Evolutionary conservation across 2,888 invertebrate species (phyloP).

Genomic region (Onchidella celtica): DNA sequence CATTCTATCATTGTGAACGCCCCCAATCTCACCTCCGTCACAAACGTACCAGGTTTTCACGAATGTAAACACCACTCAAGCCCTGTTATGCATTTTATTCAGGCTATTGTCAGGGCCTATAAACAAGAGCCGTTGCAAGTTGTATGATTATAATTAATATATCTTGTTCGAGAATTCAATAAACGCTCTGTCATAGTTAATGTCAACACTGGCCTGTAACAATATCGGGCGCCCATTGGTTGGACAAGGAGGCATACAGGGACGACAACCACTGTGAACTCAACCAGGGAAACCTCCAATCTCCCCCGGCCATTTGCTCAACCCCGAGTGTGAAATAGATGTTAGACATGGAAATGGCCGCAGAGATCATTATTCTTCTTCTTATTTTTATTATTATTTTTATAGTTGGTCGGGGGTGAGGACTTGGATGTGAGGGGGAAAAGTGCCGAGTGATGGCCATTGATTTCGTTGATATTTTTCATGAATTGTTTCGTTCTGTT

Average conservation of each 20-base stretch:
- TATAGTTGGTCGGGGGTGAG: too few relatives aligned
- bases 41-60: conserved; percentile 1
- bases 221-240: background rate
- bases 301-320: too few relatives aligned
- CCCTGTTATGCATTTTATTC: conserved; percentile 8
- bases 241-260: background rate
- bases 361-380: too few relatives aligned
- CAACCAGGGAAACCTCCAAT: too few relatives aligned
- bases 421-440: too few relatives aligned
- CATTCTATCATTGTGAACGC: background rate
- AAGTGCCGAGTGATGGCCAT: too few relatives aligned
- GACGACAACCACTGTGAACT: background rate
- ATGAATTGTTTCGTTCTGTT: too few relatives aligned
- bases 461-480: too few relatives aligned
- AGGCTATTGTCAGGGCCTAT: background rate
- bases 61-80: background rate
- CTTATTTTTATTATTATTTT: too few relatives aligned
- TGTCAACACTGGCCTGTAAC: background rate
- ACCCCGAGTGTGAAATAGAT: too few relatives aligned
- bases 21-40: background rate
- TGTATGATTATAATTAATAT: conserved; percentile 27
- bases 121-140: background rate
- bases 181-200: background rate
- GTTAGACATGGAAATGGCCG: too few relatives aligned
- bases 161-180: conserved; percentile 22